Evolutionary conservation across 2,113 vertebrate genomes (phyloP).

Genomic region (Pollimyrus isidori): DNA sequence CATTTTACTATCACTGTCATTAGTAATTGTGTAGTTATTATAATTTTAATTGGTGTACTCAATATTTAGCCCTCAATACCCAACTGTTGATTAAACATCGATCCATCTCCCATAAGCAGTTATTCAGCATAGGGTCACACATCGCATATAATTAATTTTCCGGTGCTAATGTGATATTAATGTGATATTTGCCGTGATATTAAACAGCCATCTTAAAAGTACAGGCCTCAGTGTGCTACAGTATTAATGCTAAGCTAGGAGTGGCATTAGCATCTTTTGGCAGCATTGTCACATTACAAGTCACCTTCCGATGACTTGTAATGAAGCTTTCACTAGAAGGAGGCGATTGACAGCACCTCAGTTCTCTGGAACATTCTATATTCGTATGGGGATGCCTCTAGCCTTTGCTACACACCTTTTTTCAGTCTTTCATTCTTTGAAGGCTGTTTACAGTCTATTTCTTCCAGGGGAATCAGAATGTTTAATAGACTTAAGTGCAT

Average conservation of each 20-base stretch:
- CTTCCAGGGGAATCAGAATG: neutral
- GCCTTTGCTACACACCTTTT: neutral
- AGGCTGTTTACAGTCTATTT: neutral
- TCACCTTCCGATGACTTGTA: neutral
- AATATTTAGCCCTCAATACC: neutral
- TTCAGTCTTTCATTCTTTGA: neutral
- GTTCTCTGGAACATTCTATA: neutral
- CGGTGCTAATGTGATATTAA: neutral
- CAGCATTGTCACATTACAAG: neutral
- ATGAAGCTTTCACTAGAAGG: neutral
- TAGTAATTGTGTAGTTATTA: neutral
- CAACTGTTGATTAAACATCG: neutral
- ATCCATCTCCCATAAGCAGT: neutral
- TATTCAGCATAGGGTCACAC: neutral
- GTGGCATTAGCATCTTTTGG: neutral
- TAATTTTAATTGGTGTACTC: neutral
- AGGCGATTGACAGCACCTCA: neutral
- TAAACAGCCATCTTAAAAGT: neutral
- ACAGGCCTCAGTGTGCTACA: neutral
- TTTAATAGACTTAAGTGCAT: neutral
- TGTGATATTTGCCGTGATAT: neutral
- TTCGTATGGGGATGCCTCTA: neutral
- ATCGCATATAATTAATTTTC: neutral
- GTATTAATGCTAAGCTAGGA: neutral
- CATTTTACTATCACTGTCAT: neutral